These are phyloP conservation scores for Caenorhabditis angaria DNA, from an alignment of 2,888 invertebrate genomes.

Conservation along the genomic window DNA sequence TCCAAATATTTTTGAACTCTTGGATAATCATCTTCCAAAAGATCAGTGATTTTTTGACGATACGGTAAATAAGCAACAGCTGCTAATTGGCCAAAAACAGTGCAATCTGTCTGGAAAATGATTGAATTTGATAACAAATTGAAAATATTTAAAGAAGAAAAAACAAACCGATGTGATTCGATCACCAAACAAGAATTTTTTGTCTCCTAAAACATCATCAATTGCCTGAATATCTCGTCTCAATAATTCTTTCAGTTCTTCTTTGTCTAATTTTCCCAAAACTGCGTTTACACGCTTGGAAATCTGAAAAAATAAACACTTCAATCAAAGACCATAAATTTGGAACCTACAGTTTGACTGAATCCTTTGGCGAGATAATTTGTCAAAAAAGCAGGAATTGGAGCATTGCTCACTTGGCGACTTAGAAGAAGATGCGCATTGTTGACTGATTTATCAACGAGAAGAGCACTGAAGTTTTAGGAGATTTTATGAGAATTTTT, in stretches of 20 bases:
- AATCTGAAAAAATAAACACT: conserved; percentile 20
- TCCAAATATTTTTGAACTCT: conserved; percentile 59
- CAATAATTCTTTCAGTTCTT: conserved; percentile 76
- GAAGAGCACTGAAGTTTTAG: conserved; percentile 36
- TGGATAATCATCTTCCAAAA: conserved; percentile 67
- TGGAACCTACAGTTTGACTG: conserved; percentile 33
- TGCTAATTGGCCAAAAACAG: conserved; percentile 66
- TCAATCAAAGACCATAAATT: neutral
- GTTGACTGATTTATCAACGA: conserved; percentile 55
- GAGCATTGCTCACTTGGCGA: conserved; percentile 61
- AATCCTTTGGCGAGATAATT: conserved; percentile 53
- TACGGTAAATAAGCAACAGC: conserved; percentile 64
- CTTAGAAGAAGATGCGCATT: conserved; percentile 55
- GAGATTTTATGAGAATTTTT: neutral
- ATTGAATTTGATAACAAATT: neutral
- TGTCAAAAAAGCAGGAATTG: conserved; percentile 61
- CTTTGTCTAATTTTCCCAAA: conserved; percentile 38
- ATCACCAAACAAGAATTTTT: conserved; percentile 94
- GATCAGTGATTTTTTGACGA: conserved; percentile 62
- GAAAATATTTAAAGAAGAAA: neutral
- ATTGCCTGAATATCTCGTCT: conserved; percentile 89
- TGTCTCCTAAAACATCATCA: conserved; percentile 88
- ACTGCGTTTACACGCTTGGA: conserved; percentile 42
- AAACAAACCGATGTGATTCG: conserved; percentile 85
- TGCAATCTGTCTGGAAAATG: conserved; percentile 62